Evolutionary conservation across 2,113 vertebrate genomes (phyloP).

Genomic region (Apus apus): DNA sequence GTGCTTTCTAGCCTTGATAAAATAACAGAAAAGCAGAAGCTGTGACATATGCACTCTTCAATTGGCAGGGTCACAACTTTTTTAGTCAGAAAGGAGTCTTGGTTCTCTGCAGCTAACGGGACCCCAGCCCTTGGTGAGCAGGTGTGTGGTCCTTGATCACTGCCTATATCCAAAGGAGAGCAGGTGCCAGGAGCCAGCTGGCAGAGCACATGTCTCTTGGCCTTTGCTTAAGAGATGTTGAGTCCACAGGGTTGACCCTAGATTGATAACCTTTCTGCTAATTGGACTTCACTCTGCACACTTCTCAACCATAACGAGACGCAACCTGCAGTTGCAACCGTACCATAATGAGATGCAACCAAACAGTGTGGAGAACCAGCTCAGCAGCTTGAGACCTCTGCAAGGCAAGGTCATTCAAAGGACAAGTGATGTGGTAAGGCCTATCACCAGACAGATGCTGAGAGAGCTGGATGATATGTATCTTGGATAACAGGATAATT

Average conservation of each 20-base stretch:
- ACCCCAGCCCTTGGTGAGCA: neutral
- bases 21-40: neutral
- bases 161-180: neutral
- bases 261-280: neutral
- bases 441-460: too few relatives aligned
- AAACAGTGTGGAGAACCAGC: too few relatives aligned
- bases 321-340: neutral
- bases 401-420: too few relatives aligned
- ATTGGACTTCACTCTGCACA: neutral
- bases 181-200: fast-evolving
- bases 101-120: neutral
- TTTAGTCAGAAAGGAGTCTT: neutral
- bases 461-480: too few relatives aligned
- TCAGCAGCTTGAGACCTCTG: too few relatives aligned
- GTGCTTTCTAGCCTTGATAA: neutral
- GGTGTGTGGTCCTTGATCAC: neutral
- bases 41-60: neutral
- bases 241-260: neutral
- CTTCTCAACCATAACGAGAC: neutral
- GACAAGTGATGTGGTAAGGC: too few relatives aligned
- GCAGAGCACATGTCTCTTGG: neutral
- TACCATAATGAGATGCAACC: too few relatives aligned
- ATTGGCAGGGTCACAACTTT: neutral
- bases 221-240: neutral
- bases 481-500: too few relatives aligned